A percentile compares a stretch with the other conserved stretches of the same genome.
Evolutionary conservation across 2,797 vertebrate species (phyloP).

Genomic region (Hapalemur alaotrensis): DNA sequence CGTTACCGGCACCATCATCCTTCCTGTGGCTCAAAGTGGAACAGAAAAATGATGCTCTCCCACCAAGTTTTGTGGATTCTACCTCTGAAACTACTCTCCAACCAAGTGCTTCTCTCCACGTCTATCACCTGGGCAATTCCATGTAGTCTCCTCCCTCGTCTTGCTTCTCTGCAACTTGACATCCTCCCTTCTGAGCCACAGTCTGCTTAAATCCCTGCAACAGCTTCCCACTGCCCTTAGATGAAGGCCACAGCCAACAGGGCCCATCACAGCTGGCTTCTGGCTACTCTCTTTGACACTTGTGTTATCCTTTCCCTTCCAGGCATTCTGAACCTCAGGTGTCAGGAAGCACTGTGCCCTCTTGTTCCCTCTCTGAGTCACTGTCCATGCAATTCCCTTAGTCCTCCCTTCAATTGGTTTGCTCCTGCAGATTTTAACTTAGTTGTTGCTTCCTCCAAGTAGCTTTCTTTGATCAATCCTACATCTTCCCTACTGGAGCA

Average conservation of each 20-base stretch:
- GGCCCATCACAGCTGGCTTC: background rate
- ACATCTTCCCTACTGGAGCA: background rate
- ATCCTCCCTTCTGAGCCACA: background rate
- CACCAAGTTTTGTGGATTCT: background rate
- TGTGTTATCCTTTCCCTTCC: background rate
- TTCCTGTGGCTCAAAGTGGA: background rate
- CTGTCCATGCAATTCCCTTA: background rate
- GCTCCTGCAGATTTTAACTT: background rate
- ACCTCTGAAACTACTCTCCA: background rate
- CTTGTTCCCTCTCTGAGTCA: background rate
- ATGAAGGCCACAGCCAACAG: background rate
- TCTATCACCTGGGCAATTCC: background rate
- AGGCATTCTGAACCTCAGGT: background rate
- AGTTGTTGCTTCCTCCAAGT: background rate
- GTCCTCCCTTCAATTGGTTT: background rate
- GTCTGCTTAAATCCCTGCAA: background rate
- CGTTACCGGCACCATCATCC: background rate
- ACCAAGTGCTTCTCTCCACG: background rate
- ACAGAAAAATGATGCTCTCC: background rate
- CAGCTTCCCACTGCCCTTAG: background rate
- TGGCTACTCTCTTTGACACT: background rate
- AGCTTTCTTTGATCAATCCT: background rate
- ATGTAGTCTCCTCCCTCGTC: background rate
- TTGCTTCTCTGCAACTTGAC: background rate
- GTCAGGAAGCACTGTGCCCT: background rate